Evolutionary conservation across 2,888 invertebrate genomes (phyloP), one percentile per base, ranked within the genome.

Genomic region (Germaria angustata): DNA sequence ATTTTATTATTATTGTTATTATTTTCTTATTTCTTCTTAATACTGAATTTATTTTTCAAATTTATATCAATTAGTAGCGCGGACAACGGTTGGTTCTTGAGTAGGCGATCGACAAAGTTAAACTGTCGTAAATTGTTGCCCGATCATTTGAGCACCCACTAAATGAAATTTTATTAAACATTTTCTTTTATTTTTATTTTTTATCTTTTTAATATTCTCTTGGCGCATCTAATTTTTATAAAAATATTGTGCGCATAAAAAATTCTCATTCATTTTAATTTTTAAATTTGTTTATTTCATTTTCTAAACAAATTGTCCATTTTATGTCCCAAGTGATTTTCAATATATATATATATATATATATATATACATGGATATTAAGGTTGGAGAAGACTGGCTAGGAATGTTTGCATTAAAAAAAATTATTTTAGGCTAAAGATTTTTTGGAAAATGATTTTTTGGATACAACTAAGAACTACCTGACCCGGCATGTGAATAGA

Each of bases 21-120:
- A 5, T 28, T 28, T 28, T 6, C 28, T 28, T 55, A 55, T 41
- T 55, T 57, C 34, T n/a, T 8, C 20, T 44, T 13, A 61, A 51
- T 66, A 36, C 36, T 51, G 15, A 49, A 55, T 32, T 57, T 46
- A 32, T 59, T 49, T 66, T 39, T 75, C 15, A 39, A 61, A 61
- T 39, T 75, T 32, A 22, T 61, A 76, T 66, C n/a, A 61, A 59
- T 71, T 71, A 39, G 32, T 49, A 76, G 78, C 59, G 32, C 85
- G 90, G 90, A 88, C 89, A 88, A 88, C 89, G 89, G 89, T 87
- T 88, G 41, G 83, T 88, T 89, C 89, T 87, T 85, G 85, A 86
- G 88, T 87, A 87, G 87, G 85, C 90, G 88, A 89, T 90, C 88
- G 90, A 86, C 89, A 87, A 88, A 88, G 86, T 88, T 87, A 88